Conservation (phyloP, 2,797 vertebrate genomes). For the Saxicola maurus region DNA sequence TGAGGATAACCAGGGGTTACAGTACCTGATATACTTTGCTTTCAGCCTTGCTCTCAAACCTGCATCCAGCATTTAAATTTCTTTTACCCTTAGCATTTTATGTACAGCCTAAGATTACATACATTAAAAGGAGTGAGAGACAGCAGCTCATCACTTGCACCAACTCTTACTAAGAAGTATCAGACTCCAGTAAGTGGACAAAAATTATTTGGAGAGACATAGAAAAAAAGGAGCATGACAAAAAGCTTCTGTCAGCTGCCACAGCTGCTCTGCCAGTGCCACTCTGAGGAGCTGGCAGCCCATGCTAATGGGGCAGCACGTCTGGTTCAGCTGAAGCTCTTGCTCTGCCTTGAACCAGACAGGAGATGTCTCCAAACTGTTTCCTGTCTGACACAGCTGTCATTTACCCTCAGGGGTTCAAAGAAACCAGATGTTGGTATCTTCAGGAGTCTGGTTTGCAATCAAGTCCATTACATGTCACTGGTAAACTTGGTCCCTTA, state of each 20-base stretch:
- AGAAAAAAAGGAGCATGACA: background rate
- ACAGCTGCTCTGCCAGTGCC: background rate
- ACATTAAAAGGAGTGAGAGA: background rate
- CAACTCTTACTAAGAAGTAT: background rate
- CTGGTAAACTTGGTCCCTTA: background rate
- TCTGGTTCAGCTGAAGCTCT: background rate
- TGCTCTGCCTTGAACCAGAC: background rate
- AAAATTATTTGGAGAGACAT: background rate
- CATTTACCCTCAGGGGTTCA: background rate
- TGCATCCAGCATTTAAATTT: background rate
- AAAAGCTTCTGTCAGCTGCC: conserved; percentile 12
- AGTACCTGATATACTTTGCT: background rate
- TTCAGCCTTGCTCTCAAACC: background rate
- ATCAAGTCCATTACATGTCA: background rate
- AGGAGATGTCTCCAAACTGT: background rate
- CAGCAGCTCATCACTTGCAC: background rate
- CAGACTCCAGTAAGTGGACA: background rate
- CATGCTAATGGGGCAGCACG: background rate
- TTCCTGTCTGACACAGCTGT: background rate
- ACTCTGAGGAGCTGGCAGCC: background rate
- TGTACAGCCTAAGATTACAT: background rate
- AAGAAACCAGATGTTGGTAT: background rate
- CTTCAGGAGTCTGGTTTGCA: background rate
- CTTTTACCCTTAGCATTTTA: background rate
- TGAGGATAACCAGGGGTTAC: background rate